Conservation (phyloP, 2,888 invertebrate genomes). For the Himalopsyche tibetana region DNA sequence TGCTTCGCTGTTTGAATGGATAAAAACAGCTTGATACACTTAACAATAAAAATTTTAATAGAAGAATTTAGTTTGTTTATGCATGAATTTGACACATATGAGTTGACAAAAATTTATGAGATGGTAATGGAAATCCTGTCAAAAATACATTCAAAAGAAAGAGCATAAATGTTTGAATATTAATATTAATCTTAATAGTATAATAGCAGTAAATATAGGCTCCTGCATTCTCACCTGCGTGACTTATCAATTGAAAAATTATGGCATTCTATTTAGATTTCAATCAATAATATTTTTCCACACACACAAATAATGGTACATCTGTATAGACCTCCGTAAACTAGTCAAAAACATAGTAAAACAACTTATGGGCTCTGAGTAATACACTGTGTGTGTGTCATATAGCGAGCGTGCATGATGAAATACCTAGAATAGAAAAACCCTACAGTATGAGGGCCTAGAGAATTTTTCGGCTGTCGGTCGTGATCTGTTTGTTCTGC, state of each 20-base stretch:
- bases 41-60: too few relatives aligned
- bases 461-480: conserved; percentile 3
- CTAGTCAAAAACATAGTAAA: conserved; percentile 63
- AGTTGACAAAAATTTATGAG: conserved; percentile 32
- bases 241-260: conserved; percentile 61
- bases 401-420: conserved; percentile 42
- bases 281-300: conserved; percentile 62
- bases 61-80: too few relatives aligned
- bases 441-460: conserved; percentile 53
- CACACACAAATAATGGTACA: conserved; percentile 60
- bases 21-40: too few relatives aligned
- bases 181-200: conserved; percentile 49
- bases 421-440: conserved; percentile 58
- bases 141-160: conserved; percentile 55
- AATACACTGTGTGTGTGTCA: conserved; percentile 55
- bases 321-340: conserved; percentile 60
- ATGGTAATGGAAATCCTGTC: conserved; percentile 67
- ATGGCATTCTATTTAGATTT: conserved; percentile 63
- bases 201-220: conserved; percentile 56
- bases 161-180: conserved; percentile 1
- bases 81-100: too few relatives aligned
- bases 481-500: not conserved
- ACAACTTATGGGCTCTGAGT: conserved; percentile 51
- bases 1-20: too few relatives aligned
- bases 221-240: conserved; percentile 65